Evolutionary conservation across 2,797 vertebrate species (phyloP).

Genomic region (Paramormyrops hopkinsi): DNA sequence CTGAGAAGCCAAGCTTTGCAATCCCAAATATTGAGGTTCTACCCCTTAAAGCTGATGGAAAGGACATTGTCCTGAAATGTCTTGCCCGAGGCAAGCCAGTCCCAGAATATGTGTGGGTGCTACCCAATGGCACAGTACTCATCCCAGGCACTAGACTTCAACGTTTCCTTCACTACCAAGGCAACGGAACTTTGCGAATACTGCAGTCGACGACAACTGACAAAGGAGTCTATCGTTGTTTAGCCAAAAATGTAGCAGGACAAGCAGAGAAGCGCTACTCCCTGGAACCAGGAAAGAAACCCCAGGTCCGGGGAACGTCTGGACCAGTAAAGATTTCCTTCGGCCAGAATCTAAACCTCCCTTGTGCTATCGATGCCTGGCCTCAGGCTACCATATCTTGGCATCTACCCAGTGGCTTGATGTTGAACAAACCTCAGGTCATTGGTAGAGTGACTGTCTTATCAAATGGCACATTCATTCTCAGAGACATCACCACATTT

Average conservation of each 20-base stretch:
- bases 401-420: constrained; percentile 64
- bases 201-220: constrained; percentile 46
- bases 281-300: constrained; percentile 62
- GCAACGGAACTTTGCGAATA: constrained; percentile 62
- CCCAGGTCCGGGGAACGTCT: constrained; percentile 58
- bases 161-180: constrained; percentile 56
- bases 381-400: constrained; percentile 60
- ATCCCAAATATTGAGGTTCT: constrained; percentile 66
- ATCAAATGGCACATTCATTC: constrained; percentile 62
- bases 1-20: constrained; percentile 69
- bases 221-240: constrained; percentile 67
- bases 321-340: constrained; percentile 62
- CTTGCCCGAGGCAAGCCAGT: constrained; percentile 62
- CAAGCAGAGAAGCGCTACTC: constrained; percentile 67
- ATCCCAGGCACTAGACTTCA: constrained; percentile 54
- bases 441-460: constrained; percentile 52
- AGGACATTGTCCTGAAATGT: constrained; percentile 54
- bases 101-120: constrained; percentile 64
- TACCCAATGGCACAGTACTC: constrained; percentile 63
- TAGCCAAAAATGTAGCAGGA: constrained; percentile 67
- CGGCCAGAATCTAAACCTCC: constrained; percentile 58
- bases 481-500: constrained; percentile 56
- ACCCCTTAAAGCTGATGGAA: constrained; percentile 55
- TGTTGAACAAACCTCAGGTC: constrained; percentile 60
- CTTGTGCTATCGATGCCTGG: constrained; percentile 64